Conservation (phyloP, 2,113 vertebrate genomes). For the Apteryx owenii region DNA sequence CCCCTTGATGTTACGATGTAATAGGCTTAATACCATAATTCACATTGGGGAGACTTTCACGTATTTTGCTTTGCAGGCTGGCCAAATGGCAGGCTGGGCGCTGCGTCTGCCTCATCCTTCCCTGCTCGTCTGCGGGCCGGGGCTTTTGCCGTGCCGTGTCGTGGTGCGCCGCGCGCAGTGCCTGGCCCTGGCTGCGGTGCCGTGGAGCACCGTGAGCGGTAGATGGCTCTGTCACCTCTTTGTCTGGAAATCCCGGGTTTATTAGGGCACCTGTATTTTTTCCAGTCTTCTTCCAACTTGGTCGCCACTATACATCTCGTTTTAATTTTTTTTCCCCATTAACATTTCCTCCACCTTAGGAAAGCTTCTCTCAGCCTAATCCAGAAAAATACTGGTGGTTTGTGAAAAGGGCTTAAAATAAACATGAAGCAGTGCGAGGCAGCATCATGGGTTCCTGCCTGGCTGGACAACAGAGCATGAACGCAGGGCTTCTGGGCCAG, state of each 20-base stretch:
- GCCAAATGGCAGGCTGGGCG: no score
- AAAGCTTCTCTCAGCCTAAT: not conserved
- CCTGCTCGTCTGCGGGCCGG: rapidly evolving
- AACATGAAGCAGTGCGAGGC: not conserved
- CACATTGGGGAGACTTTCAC: not conserved
- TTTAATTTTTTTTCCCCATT: no score
- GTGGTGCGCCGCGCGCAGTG: no score
- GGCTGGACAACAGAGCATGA: not conserved
- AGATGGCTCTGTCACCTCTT: conserved; percentile 5
- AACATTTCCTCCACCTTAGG: not conserved
- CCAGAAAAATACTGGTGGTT: rapidly evolving
- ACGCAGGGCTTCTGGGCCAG: not conserved
- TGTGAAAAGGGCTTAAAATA: not conserved
- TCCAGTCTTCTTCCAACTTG: not conserved
- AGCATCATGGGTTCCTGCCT: not conserved
- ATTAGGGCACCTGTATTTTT: not conserved
- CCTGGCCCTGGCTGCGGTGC: rapidly evolving
- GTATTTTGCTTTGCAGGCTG: not conserved
- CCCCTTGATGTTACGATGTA: not conserved
- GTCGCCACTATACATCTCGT: not conserved
- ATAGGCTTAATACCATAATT: not conserved
- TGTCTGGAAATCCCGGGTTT: rapidly evolving
- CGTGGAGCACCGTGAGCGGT: rapidly evolving
- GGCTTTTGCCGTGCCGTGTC: not conserved
- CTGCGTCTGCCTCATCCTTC: not conserved